These are phyloP conservation scores for Jacana jacana DNA, from an alignment of 2,113 vertebrate species.

Conservation along the genomic window DNA sequence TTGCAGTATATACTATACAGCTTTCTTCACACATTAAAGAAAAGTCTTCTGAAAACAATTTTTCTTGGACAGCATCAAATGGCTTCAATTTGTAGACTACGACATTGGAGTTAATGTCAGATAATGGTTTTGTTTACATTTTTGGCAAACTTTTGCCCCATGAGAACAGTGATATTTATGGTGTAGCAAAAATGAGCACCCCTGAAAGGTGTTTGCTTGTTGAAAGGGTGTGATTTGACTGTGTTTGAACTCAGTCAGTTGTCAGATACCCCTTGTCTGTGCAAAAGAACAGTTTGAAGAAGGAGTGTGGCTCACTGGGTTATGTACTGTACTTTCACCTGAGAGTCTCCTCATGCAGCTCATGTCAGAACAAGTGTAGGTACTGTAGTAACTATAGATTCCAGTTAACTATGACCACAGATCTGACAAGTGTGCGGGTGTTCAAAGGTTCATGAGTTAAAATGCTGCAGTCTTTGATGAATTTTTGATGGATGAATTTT, in stretches of 20 bases:
- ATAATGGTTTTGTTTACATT: conserved; percentile 38
- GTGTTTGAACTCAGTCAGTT: conserved; percentile 22
- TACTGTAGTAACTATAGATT: conserved; percentile 70
- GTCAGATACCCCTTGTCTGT: not conserved
- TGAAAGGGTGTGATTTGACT: conserved; percentile 7
- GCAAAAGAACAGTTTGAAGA: conserved; percentile 2
- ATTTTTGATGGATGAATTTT: conserved; percentile 85
- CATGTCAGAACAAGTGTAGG: conserved; percentile 50
- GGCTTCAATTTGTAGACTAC: not conserved
- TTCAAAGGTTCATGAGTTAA: conserved; percentile 82
- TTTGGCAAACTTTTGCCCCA: conserved; percentile 1
- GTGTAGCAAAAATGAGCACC: not conserved
- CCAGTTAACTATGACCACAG: conserved; percentile 73
- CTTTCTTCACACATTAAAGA: conserved; percentile 61
- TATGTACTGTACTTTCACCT: conserved; percentile 15
- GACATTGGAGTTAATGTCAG: not conserved
- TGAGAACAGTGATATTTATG: not conserved
- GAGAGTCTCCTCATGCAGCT: conserved; percentile 52
- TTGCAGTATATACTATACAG: conserved; percentile 47
- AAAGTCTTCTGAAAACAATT: conserved; percentile 48
- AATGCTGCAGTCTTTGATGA: conserved; percentile 82
- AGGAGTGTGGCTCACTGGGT: not conserved
- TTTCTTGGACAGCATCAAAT: conserved; percentile 42
- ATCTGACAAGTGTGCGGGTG: conserved; percentile 77
- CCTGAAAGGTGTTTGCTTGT: not conserved